Percentiles rank a stretch among this genome's conserved stretches.
Evolutionary conservation across 2,888 invertebrate genomes (phyloP).

Genomic region (Uloborus plumipes): DNA sequence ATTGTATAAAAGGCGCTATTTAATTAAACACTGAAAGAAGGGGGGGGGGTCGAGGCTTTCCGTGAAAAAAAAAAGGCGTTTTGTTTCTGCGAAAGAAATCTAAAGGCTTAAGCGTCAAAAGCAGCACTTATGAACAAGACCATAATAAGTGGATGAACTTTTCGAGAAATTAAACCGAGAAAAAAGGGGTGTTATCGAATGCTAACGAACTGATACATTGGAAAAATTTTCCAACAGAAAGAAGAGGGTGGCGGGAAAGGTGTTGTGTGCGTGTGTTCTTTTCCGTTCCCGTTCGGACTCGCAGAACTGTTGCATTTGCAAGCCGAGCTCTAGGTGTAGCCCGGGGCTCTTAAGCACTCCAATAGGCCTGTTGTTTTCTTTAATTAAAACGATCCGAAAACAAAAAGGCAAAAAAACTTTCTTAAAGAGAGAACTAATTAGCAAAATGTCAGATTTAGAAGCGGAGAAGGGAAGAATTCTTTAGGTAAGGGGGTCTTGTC

Average conservation of each 20-base stretch:
- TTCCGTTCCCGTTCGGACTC: constrained; percentile 2
- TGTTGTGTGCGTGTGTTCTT: neutral
- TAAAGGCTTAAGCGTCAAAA: constrained; percentile 59
- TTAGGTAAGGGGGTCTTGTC: constrained; percentile 37
- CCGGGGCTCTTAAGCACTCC: constrained; percentile 57
- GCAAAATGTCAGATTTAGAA: constrained; percentile 63
- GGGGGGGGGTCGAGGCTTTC: neutral
- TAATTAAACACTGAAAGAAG: constrained; percentile 48
- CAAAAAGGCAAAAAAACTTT: constrained; percentile 53
- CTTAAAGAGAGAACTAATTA: constrained; percentile 47
- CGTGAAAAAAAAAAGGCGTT: constrained; percentile 25
- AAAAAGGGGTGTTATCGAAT: constrained; percentile 38
- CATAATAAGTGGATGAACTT: constrained; percentile 45
- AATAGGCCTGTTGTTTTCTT: constrained; percentile 59
- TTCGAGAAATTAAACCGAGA: constrained; percentile 6
- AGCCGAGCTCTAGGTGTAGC: constrained; percentile 29
- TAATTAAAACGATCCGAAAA: constrained; percentile 64
- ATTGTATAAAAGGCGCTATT: constrained; percentile 64
- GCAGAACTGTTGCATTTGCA: constrained; percentile 13
- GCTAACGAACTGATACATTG: constrained; percentile 47
- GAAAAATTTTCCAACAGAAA: neutral
- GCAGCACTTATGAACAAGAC: constrained; percentile 55
- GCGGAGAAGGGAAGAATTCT: constrained; percentile 42
- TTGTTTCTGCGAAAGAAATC: constrained; percentile 47
- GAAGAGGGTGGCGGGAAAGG: neutral